These are phyloP conservation scores for Acrocephalus kingi DNA, from an alignment of 2,113 vertebrate genomes.

Conservation along the genomic window DNA sequence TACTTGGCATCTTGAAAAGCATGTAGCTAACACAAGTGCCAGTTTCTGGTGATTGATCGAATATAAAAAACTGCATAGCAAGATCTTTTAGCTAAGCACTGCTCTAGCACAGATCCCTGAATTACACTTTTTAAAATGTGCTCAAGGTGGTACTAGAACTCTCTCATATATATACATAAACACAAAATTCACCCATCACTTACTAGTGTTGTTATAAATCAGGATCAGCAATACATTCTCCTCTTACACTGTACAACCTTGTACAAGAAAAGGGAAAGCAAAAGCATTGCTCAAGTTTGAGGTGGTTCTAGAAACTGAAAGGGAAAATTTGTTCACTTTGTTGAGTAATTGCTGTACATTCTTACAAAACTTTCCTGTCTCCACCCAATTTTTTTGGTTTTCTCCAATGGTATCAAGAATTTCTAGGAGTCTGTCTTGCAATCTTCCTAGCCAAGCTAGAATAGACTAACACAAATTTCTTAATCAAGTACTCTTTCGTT, in stretches of 20 bases:
- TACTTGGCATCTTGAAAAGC: neutral
- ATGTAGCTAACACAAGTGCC: neutral
- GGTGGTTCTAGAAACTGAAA: neutral
- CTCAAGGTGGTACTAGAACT: neutral
- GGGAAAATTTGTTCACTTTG: neutral
- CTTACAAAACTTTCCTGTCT: neutral
- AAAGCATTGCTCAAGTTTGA: neutral
- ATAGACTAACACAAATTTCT: neutral
- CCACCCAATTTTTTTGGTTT: neutral
- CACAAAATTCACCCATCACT: neutral
- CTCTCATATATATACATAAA: neutral
- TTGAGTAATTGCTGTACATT: neutral
- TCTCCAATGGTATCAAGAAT: neutral
- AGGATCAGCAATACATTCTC: neutral
- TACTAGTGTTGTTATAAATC: neutral
- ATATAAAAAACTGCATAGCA: neutral
- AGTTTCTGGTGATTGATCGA: neutral
- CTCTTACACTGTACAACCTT: neutral
- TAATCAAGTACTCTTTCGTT: neutral
- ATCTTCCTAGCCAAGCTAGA: neutral
- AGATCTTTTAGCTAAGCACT: neutral
- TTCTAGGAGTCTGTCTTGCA: neutral
- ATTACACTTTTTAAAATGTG: neutral
- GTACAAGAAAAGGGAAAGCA: neutral
- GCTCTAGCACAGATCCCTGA: neutral